Percentiles rank a stretch among this genome's conserved stretches.
These are phyloP conservation scores for Xylocopa sonorina DNA, from an alignment of 1,140 invertebrate genomes.

Conservation along the genomic window DNA sequence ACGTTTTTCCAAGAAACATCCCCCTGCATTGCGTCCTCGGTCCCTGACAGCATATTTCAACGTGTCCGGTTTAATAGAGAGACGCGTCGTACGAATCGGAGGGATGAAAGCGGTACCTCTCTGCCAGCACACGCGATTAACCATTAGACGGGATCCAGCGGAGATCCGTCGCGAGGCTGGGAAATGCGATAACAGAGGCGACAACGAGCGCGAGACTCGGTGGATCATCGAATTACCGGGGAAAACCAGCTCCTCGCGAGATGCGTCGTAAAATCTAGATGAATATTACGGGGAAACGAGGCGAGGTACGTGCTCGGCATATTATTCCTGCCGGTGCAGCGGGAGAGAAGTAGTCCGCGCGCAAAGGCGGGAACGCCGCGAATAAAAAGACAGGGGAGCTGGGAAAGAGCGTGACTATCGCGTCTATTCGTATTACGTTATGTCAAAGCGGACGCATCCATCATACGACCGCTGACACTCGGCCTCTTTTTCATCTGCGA, in stretches of 20 bases:
- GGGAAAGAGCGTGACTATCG: conserved; percentile 45
- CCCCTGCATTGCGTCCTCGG: too few species aligned
- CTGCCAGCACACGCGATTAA: too few species aligned
- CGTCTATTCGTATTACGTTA: conserved; percentile 70
- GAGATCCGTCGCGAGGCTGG: background rate
- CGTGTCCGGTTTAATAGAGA: too few species aligned
- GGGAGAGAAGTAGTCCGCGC: background rate
- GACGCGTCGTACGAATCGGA: too few species aligned
- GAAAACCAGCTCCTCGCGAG: conserved; percentile 20
- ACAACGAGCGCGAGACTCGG: background rate
- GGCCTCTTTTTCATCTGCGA: conserved; percentile 32
- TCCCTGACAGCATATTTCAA: too few species aligned
- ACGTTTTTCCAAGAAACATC: too few species aligned
- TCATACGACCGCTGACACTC: conserved; percentile 64
- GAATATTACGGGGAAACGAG: conserved; percentile 46
- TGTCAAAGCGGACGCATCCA: conserved; percentile 75
- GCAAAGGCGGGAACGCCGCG: background rate
- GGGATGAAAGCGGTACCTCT: background rate
- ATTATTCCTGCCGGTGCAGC: conserved; percentile 18
- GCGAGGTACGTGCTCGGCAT: conserved; percentile 40
- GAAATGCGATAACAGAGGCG: background rate
- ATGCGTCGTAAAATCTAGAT: conserved; percentile 43
- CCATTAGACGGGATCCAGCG: background rate
- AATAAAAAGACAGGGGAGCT: background rate
- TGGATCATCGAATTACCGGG: conserved; percentile 30